Evolutionary conservation across 2,888 invertebrate species (phyloP), one percentile per base, ranked within the genome.

Genomic region (Epistrophe grossulariae): DNA sequence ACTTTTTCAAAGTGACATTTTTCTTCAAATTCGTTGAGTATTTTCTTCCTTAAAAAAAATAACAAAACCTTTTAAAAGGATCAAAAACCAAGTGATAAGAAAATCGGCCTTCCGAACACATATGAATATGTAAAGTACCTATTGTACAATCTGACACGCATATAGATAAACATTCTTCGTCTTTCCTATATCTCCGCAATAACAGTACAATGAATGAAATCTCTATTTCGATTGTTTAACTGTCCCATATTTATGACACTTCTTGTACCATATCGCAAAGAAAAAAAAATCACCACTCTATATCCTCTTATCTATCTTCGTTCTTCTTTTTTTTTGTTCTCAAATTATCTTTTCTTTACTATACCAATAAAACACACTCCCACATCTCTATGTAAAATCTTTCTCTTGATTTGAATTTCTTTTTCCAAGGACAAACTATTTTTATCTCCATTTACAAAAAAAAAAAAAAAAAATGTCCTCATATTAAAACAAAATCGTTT

Each of bases 301-400:
- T 59, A 0, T 38, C n/a, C 11, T 38, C 17, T 35, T 57, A 24
- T 31, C 52, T 52, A n/a, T n/a, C n/a, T 50, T 0, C 13, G 13
- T 40, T 4, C 13, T 50, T 19, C 9, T 31, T 13, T 2, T 15
- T 9, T 52, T 52, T 19, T 52, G 4, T 24, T 19, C 0, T 11
- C 24, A 55, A 55, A 55, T 28, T 55, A 55, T 7, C 4, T 31
- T 5, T 55, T 55, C 15, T 10, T 2, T 8, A 17, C 11, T 11
- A 3, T n/a, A 24, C 24, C 59, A 35, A 59, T 35, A 38, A 59
- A 59, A 59, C 17, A 57, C 57, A 7, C 55, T 19, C 31, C 55
- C 7, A 31, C 17, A 38, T n/a, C n/a, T n/a, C 35, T 59, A 17
- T n/a, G n/a, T 11, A 59, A 59, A 38, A 35, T 57, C 10, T n/a